Evolutionary conservation across 2,888 invertebrate species (phyloP).

Genomic region (Athalia cordata): DNA sequence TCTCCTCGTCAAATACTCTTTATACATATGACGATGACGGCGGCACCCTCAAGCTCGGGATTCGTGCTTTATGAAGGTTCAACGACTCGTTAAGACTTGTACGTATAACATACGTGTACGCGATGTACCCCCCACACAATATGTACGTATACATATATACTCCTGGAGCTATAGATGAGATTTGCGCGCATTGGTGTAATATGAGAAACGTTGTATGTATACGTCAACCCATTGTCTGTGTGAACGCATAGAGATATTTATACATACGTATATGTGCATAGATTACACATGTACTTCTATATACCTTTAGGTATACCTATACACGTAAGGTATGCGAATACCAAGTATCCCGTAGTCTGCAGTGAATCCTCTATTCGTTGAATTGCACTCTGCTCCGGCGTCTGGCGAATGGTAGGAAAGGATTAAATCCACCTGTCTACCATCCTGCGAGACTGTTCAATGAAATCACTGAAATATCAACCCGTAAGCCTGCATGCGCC

Average conservation of each 20-base stretch:
- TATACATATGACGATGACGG: neutral
- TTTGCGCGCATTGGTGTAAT: too few relatives aligned
- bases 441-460: conserved; percentile 16
- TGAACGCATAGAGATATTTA: too few relatives aligned
- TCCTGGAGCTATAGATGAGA: too few relatives aligned
- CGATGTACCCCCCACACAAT: neutral
- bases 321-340: neutral
- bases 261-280: neutral
- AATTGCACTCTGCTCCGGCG: conserved; percentile 10
- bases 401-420: conserved; percentile 4
- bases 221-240: too few relatives aligned
- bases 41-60: conserved; percentile 13
- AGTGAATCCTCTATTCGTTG: conserved; percentile 12
- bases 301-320: neutral
- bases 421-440: conserved; percentile 26
- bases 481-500: neutral
- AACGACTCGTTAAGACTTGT: conserved; percentile 13
- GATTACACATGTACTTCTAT: conserved; percentile 8
- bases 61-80: conserved; percentile 28
- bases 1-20: neutral
- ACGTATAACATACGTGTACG: neutral
- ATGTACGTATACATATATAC: neutral
- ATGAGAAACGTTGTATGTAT: too few relatives aligned
- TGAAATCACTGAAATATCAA: conserved; percentile 7
- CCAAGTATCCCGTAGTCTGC: neutral